A percentile compares a stretch with the other conserved stretches of the same genome.
These are phyloP conservation scores for Trichogramma pretiosum DNA, from an alignment of 1,140 invertebrate genomes.

Conservation along the genomic window DNA sequence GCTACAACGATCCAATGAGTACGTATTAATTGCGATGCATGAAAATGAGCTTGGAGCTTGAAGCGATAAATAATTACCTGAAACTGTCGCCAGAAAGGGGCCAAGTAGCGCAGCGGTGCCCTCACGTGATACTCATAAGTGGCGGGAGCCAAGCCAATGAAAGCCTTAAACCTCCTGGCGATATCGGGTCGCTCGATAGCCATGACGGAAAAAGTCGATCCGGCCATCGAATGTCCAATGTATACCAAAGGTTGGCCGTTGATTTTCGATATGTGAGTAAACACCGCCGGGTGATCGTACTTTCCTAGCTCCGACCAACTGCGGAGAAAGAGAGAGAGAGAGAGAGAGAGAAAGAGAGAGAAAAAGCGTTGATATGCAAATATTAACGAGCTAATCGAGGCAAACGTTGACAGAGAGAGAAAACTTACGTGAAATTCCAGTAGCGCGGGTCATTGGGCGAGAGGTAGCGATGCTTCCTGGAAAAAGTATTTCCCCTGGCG, in stretches of 20 bases:
- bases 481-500: slow-evolving; percentile 55
- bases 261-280: slow-evolving; percentile 40
- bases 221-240: slow-evolving; percentile 57
- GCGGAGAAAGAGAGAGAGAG: background rate
- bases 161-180: slow-evolving; percentile 38
- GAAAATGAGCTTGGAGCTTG: background rate
- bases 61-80: slow-evolving; percentile 35
- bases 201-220: slow-evolving; percentile 54
- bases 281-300: slow-evolving; percentile 52
- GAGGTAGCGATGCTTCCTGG: slow-evolving; percentile 36
- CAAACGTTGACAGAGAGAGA: background rate
- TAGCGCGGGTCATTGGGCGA: slow-evolving; percentile 48
- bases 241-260: slow-evolving; percentile 34
- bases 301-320: slow-evolving; percentile 48
- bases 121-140: slow-evolving; percentile 60
- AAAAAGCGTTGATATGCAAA: no score
- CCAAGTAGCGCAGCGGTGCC: slow-evolving; percentile 55
- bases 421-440: slow-evolving; percentile 47
- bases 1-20: slow-evolving; percentile 5
- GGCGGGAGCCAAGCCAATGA: slow-evolving; percentile 66
- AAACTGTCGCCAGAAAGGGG: slow-evolving; percentile 50
- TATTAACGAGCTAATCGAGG: background rate
- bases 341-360: no score
- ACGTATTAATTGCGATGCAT: no score
- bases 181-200: slow-evolving; percentile 48